A percentile compares a stretch with the other conserved stretches of the same genome.
These are phyloP conservation scores for Zaprionus capensis DNA, from an alignment of 1,140 invertebrate species.

Conservation along the genomic window DNA sequence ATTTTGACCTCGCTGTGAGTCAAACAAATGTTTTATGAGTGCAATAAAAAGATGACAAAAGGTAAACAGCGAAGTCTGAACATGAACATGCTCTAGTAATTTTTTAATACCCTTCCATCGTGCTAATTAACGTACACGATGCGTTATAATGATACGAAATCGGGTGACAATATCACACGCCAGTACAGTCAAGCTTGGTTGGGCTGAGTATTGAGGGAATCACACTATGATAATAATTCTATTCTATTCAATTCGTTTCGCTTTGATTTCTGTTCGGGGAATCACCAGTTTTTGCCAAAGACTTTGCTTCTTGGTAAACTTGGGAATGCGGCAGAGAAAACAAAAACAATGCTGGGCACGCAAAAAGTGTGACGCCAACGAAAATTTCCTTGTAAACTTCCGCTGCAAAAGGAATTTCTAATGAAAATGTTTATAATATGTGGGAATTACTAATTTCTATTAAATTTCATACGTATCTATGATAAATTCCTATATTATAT, in stretches of 20 bases:
- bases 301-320: background rate
- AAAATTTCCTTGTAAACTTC: background rate
- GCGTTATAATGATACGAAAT: background rate
- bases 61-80: background rate
- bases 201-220: background rate
- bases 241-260: background rate
- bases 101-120: background rate
- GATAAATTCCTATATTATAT: too few relatives aligned
- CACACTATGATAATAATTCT: background rate
- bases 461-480: too few relatives aligned
- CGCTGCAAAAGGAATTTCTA: background rate
- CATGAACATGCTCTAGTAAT: constrained; percentile 39
- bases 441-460: too few relatives aligned
- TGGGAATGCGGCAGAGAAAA: background rate
- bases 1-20: constrained; percentile 10
- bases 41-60: constrained; percentile 11
- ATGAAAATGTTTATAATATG: too few relatives aligned
- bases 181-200: background rate
- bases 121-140: background rate
- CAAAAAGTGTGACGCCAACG: background rate
- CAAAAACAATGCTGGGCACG: background rate
- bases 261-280: background rate
- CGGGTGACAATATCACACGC: constrained; percentile 4
- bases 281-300: background rate
- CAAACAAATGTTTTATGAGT: constrained; percentile 17